These are phyloP conservation scores for Diachasma alloeum DNA, from an alignment of 1,140 invertebrate species.

Conservation along the genomic window DNA sequence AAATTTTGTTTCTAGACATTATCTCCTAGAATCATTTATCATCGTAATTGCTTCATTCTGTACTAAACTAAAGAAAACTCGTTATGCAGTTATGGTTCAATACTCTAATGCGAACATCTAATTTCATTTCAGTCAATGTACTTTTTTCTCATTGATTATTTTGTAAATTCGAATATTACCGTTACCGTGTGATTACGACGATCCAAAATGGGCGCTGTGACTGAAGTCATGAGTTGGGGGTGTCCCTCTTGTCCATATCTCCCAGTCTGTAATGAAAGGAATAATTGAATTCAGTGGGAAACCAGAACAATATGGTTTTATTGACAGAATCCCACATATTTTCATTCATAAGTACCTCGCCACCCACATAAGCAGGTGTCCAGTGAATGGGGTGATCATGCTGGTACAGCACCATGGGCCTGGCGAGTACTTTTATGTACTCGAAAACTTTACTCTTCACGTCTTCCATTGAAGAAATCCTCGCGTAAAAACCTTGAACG, in stretches of 20 bases:
- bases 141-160: no score
- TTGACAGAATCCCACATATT: background rate
- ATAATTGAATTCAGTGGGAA: background rate
- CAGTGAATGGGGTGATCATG: conserved; percentile 89
- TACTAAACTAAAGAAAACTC: background rate
- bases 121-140: no score
- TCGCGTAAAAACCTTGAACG: conserved; percentile 81
- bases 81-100: background rate
- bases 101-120: no score
- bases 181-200: conserved; percentile 87
- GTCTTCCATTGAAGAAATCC: conserved; percentile 84
- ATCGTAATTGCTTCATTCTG: no score
- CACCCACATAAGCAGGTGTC: conserved; percentile 89
- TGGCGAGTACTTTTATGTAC: conserved; percentile 88
- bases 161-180: conserved; percentile 29
- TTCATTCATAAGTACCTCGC: conserved; percentile 71
- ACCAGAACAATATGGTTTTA: background rate
- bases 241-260: conserved; percentile 74
- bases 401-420: conserved; percentile 91
- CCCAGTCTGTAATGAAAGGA: conserved; percentile 66
- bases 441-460: conserved; percentile 89
- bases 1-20: no score
- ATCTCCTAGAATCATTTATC: no score
- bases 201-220: conserved; percentile 92
- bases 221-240: conserved; percentile 86